These are phyloP conservation scores for Netelia melanura DNA, from an alignment of 2,888 invertebrate species.

Conservation along the genomic window DNA sequence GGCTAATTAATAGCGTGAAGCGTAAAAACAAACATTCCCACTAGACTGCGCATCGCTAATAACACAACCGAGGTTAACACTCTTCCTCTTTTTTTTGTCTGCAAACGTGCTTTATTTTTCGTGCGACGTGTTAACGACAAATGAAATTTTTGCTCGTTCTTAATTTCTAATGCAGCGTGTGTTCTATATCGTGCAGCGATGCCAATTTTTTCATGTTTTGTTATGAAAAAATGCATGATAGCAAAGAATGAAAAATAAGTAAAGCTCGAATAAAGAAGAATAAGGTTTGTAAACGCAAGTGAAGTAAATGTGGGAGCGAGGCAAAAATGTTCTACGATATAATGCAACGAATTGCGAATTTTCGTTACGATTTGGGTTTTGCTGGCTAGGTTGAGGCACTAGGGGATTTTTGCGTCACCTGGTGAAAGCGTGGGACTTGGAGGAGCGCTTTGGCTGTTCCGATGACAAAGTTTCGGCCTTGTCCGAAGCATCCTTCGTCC, in stretches of 20 bases:
- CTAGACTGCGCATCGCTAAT: constrained; percentile 13
- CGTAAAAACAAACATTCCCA: constrained; percentile 36
- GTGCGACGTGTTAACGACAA: constrained; percentile 61
- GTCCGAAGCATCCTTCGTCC: constrained; percentile 83
- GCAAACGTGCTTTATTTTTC: constrained; percentile 47
- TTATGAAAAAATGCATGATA: background rate
- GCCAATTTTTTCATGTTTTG: background rate
- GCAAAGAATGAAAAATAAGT: background rate
- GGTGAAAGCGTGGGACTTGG: constrained; percentile 84
- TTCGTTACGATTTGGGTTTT: constrained; percentile 31
- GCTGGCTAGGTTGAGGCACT: constrained; percentile 55
- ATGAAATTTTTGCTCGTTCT: constrained; percentile 35
- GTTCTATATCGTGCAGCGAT: constrained; percentile 50
- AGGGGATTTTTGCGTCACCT: constrained; percentile 80
- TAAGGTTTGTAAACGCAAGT: background rate
- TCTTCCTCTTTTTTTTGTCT: background rate
- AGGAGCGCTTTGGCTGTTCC: constrained; percentile 80
- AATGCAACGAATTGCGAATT: constrained; percentile 15
- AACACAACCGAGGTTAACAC: background rate
- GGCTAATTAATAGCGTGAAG: constrained; percentile 56
- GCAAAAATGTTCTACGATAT: constrained; percentile 14
- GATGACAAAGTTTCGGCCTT: constrained; percentile 78
- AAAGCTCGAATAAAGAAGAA: constrained; percentile 23
- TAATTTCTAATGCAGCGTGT: constrained; percentile 30
- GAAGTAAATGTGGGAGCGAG: constrained; percentile 22